phyloP scores from a whole-genome alignment of 2,113 vertebrate genomes.

The Rana temporaria region DNA sequence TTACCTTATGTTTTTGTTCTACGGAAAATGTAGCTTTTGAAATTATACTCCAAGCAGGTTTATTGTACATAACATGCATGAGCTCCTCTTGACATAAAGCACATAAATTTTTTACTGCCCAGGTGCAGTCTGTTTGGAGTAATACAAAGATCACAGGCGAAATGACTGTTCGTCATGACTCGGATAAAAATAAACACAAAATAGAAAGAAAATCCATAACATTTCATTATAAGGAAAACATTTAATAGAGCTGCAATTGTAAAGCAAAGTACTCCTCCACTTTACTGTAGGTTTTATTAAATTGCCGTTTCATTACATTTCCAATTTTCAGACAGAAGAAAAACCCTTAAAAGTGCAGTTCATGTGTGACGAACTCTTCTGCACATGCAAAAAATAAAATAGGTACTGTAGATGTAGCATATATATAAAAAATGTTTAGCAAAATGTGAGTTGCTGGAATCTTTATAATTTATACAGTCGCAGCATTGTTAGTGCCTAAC shows the following conservation, averaged over 20 bases:
- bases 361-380: not conserved
- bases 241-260: not conserved
- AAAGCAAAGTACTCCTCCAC: not conserved
- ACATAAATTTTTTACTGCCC: constrained; percentile 48
- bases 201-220: constrained; percentile 35
- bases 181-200: constrained; percentile 20
- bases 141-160: constrained; percentile 57
- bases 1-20: constrained; percentile 15
- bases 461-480: too few species aligned
- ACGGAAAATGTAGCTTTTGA: constrained; percentile 42
- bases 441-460: too few species aligned
- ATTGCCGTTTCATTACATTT: constrained; percentile 1
- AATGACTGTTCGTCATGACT: not conserved
- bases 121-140: constrained; percentile 46
- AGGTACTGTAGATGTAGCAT: too few species aligned
- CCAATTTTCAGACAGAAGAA: not conserved
- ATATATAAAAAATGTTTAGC: too few species aligned
- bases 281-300: constrained; percentile 3
- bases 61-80: constrained; percentile 49
- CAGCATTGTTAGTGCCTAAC: too few species aligned
- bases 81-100: constrained; percentile 45
- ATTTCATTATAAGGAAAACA: constrained; percentile 36
- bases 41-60: constrained; percentile 39
- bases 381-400: not conserved
- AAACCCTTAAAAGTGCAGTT: not conserved